Evolutionary conservation across 64 coral and sea anemone genomes (phyloP).

Genomic region (Catalaphyllia jardinei): DNA sequence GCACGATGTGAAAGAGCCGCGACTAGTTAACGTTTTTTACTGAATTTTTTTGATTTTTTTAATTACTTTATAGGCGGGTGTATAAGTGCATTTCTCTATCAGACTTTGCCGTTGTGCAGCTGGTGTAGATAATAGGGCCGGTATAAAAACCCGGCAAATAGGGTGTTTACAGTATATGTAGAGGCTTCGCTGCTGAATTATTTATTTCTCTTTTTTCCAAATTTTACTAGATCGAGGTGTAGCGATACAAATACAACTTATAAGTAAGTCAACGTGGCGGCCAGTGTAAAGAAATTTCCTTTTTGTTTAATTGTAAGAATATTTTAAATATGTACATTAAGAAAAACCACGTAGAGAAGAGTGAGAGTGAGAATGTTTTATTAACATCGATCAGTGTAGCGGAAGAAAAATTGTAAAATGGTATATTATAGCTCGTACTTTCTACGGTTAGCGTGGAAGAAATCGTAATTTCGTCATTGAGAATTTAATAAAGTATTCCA

Average conservation of each 20-base stretch:
- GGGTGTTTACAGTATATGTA: too few species aligned
- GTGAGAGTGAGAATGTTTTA: background rate
- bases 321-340: constrained; percentile 14
- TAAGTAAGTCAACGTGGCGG: too few species aligned
- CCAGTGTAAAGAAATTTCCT: background rate
- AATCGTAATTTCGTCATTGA: background rate
- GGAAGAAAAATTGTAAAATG: background rate
- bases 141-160: too few species aligned
- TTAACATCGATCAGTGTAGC: background rate
- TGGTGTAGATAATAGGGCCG: too few species aligned
- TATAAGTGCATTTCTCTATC: too few species aligned
- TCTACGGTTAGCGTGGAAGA: background rate
- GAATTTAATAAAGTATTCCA: background rate
- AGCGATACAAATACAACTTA: background rate
- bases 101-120: too few species aligned
- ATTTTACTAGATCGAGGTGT: background rate
- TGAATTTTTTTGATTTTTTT: too few species aligned
- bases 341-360: background rate
- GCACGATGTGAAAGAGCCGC: too few species aligned
- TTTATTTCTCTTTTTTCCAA: background rate
- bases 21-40: too few species aligned
- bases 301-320: constrained; percentile 12
- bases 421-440: background rate
- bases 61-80: too few species aligned
- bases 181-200: too few species aligned